phyloP scores from a whole-genome alignment of 2,113 vertebrate species.

The Caloenas nicobarica region DNA sequence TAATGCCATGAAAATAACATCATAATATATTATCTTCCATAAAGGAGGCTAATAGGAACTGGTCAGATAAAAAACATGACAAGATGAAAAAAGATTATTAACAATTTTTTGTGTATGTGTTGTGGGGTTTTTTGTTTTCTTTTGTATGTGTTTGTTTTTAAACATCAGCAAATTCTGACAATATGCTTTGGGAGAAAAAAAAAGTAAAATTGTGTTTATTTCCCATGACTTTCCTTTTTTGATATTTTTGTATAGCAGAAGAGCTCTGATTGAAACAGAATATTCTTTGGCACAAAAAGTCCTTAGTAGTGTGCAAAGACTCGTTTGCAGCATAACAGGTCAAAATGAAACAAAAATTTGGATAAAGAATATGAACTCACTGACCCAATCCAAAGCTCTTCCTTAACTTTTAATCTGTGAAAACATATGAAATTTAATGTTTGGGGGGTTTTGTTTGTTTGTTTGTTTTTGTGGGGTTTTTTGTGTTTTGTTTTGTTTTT shows the following conservation, averaged over 20 bases:
- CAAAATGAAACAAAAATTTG: not conserved
- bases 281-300: not conserved
- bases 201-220: rapidly evolving
- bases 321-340: rapidly evolving
- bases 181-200: not conserved
- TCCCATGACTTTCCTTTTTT: not conserved
- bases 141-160: not conserved
- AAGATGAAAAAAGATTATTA: not conserved
- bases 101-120: not conserved
- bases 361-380: not conserved
- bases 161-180: not conserved
- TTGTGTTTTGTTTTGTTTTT: too few relatives aligned
- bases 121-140: not conserved
- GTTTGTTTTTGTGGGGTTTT: too few relatives aligned
- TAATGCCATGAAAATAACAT: not conserved
- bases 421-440: not conserved
- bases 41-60: not conserved
- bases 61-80: not conserved
- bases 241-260: not conserved
- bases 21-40: not conserved
- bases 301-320: not conserved
- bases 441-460: too few relatives aligned
- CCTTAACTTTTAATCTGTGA: not conserved
- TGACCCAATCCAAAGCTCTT: not conserved
- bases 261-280: not conserved